Conservation (phyloP, 2,113 vertebrate genomes). For the Gila orcuttii region DNA sequence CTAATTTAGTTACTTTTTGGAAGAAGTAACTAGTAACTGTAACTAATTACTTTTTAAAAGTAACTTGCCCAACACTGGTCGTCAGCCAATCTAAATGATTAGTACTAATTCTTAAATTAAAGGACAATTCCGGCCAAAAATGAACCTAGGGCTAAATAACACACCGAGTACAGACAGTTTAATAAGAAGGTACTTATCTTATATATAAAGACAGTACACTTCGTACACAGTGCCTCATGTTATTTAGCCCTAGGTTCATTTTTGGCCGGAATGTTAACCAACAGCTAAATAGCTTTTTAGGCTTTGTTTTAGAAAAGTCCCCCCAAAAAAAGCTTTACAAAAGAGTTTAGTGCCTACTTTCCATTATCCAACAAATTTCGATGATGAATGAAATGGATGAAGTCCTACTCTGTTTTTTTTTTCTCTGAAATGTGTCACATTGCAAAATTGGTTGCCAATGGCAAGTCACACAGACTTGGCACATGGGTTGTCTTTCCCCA, state of each 20-base stretch:
- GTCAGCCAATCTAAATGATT: neutral
- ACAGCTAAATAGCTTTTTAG: neutral
- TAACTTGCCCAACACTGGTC: too few species aligned
- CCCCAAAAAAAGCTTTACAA: too few species aligned
- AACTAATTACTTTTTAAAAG: too few species aligned
- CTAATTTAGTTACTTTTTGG: too few species aligned
- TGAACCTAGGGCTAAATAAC: too few species aligned
- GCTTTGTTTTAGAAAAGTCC: neutral
- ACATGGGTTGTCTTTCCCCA: neutral
- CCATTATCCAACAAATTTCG: neutral
- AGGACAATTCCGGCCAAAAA: too few species aligned
- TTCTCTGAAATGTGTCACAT: neutral
- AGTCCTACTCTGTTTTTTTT: neutral
- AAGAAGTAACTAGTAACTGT: too few species aligned
- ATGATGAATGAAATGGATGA: neutral
- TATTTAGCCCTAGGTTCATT: too few species aligned
- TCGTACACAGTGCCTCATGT: too few species aligned
- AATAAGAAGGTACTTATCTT: too few species aligned
- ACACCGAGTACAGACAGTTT: too few species aligned
- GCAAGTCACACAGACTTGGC: neutral
- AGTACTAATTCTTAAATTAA: neutral
- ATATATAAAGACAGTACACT: too few species aligned
- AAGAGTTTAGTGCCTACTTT: neutral
- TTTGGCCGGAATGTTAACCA: neutral
- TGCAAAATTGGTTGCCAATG: neutral